Evolutionary conservation across 2,113 vertebrate species (phyloP), one percentile per base, ranked within the genome.

Genomic region (Cromileptes altivelis): DNA sequence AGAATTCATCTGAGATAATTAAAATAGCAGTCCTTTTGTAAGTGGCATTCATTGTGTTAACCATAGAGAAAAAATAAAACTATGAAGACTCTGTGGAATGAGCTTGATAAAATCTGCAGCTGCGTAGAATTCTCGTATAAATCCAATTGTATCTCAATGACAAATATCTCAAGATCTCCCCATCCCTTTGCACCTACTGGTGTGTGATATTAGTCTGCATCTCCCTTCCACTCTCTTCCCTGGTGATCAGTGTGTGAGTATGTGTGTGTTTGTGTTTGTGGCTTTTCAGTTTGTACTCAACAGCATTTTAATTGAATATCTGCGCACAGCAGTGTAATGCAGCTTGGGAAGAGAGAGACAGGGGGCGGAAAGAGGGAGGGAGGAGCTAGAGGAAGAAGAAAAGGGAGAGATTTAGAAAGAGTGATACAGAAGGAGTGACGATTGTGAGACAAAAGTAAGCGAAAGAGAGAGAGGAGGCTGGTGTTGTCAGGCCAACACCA

Each of bases 281-380:
- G 61, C 57, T 73, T 82, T 89, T 11, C 68, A 55, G 75, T 71
- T 80, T 85, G 68, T 74, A 63, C 83, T 75, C 58, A 74, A n/a
- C 79, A 64, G 78, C 37, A 65, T 85, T 84, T 82, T 92, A 92
- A 94, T 92, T 93, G 90, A 92, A 90, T 89, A 82, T 89, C 84
- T 89, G 73, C 85, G 77, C 73, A 88, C 74, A 74, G 90, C 77
- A 67, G 53, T 77, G 88, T 68, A 75, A 80, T 79, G 82, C 81
- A 78, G 85, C 70, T 80, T 61, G 23, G 55, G 65, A 77, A 58
- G 86, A 78, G 58, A 74, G 49, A 86, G 75, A 62, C 53, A 5
- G 76, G 70, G 19, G 67, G 30, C 11, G 21, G 70, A 70, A 25
- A 64, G 56, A 49, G 40, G 33, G n/a, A 72, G 58, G 49, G 61